Base-by-base conservation (phyloP, 2,113 vertebrate species). In the Semicossyphus pulcher region DNA sequence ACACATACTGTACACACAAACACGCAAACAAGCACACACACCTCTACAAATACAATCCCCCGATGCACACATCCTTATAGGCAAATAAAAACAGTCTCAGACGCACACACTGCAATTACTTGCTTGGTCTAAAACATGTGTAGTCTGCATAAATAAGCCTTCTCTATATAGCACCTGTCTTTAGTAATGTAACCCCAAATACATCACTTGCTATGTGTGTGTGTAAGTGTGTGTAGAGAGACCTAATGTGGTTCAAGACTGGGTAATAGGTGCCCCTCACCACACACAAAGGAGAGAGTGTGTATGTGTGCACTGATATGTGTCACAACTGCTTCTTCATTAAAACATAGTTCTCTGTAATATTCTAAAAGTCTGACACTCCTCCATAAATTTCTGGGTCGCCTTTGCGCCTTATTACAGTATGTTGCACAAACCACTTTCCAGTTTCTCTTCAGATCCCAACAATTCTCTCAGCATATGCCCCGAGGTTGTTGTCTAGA, bases 121-220 rank as follows among this genome's bases (percentile, higher is more conserved):
- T 4, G 0, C 37, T 67, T 59, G 20, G 48, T 69, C 71, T 61
- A 56, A 71, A 73, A 83, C 60, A 65, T 41, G 44, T 82, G 63
- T 66, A 65, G 23, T 64, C 60, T 80, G 52, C 45, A 65, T 82
- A 23, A 58, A 72, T 60, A 32, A 78, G 49, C 69, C 16, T 41
- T 73, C 34, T 60, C 63, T 51, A 60, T 60, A 64, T 41, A 44
- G 41, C 21, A 39, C 23, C 81, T 79, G 73, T 74, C 78, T 68
- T 58, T 7, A 64, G 21, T 68, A 23, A 79, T 83, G 36, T 58
- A 72, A 41, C 28, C 7, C 0, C 54, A 70, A 76, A 86, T 84
- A 39, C 54, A 76, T 81, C 66, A 80, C 65, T 31, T 0, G 10
- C 3, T 44, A 20, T 64, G 62, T 69, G 47, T 37, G 23, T 68